phyloP scores from a whole-genome alignment of 2,113 vertebrate species.

The Struthidea cinerea region DNA sequence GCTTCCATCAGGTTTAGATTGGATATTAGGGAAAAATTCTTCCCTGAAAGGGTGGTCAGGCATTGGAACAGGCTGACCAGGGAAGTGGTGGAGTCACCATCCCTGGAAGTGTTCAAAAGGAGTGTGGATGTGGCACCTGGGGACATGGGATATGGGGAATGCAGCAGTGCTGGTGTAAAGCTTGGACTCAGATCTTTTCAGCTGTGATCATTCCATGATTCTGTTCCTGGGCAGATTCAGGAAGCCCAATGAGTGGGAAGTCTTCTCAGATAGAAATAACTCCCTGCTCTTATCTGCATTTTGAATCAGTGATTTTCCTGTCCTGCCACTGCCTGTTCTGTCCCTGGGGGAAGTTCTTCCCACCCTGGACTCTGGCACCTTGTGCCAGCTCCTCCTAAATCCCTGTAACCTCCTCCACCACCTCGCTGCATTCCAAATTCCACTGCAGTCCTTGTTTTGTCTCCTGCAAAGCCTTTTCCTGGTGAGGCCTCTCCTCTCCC shows the following conservation, averaged over 20 bases:
- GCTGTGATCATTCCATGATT: not conserved
- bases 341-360: not conserved
- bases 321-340: not conserved
- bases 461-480: not conserved
- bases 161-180: not conserved
- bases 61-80: not conserved
- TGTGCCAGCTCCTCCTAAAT: accelerated
- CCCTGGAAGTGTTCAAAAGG: not conserved
- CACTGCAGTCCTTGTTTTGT: accelerated
- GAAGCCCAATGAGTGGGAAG: not conserved
- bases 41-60: not conserved
- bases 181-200: not conserved
- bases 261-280: not conserved
- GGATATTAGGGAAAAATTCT: no score
- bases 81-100: no score
- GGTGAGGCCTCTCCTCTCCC: not conserved
- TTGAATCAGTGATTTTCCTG: not conserved
- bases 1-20: not conserved
- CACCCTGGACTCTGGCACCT: not conserved
- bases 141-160: accelerated
- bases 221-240: not conserved
- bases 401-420: not conserved
- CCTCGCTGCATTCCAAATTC: accelerated
- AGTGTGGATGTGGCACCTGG: not conserved
- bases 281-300: not conserved